These are phyloP conservation scores for Cerastis leucographa DNA, from an alignment of 2,888 invertebrate genomes.

Conservation along the genomic window DNA sequence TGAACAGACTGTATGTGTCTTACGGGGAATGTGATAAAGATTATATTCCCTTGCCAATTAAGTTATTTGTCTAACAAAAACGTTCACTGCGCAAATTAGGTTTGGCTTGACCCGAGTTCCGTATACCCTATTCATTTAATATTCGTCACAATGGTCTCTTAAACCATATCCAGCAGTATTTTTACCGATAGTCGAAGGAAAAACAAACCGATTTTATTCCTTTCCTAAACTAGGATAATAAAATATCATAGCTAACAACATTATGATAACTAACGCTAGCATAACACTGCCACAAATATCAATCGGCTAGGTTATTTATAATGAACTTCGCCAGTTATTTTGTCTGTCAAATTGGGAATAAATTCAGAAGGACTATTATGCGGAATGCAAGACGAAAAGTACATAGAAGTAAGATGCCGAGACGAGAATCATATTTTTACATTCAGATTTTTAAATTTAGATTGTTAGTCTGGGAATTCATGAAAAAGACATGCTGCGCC, in stretches of 20 bases:
- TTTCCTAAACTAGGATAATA: constrained; percentile 1
- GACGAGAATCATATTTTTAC: not conserved
- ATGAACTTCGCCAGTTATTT: not conserved
- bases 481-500: too few relatives aligned
- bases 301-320: constrained; percentile 6
- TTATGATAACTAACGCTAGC: constrained; percentile 23
- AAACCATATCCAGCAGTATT: not conserved
- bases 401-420: not conserved
- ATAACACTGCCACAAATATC: constrained; percentile 32
- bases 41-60: not conserved
- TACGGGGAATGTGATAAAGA: not conserved
- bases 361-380: constrained; percentile 4
- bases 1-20: not conserved
- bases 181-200: not conserved
- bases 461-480: too few relatives aligned
- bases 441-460: not conserved
- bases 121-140: not conserved
- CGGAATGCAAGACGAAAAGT: not conserved
- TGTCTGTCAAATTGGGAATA: not conserved
- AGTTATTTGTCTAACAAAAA: not conserved
- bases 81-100: not conserved
- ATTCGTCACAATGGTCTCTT: not conserved
- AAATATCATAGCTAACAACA: constrained; percentile 5
- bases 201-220: not conserved
- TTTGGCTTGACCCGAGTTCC: not conserved